These are phyloP conservation scores for Silurus meridionalis DNA, from an alignment of 2,113 vertebrate genomes.

Conservation along the genomic window DNA sequence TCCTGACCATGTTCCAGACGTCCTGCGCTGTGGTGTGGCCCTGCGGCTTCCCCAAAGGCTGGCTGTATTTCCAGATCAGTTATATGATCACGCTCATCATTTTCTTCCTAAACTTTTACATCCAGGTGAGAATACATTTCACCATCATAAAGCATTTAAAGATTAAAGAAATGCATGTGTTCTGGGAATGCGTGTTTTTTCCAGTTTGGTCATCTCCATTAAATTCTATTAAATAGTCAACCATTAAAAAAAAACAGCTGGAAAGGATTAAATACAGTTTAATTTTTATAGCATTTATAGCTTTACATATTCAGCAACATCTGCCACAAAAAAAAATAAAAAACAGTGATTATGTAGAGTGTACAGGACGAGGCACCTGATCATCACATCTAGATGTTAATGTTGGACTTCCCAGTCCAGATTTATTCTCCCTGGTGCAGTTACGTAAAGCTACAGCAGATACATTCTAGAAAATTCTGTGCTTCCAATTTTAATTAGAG, in stretches of 20 bases:
- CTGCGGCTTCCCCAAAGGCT: constrained; percentile 85
- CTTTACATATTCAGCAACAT: neutral
- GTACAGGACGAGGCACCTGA: too few relatives aligned
- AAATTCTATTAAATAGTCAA: too few relatives aligned
- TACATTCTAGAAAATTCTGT: neutral
- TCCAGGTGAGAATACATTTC: constrained; percentile 76
- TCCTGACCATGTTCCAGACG: constrained; percentile 89
- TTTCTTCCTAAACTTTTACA: constrained; percentile 95
- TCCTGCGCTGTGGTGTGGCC: constrained; percentile 86
- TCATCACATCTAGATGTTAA: neutral
- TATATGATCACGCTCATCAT: constrained; percentile 90
- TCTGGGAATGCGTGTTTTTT: neutral
- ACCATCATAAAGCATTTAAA: neutral
- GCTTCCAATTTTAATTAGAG: neutral
- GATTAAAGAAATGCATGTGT: neutral
- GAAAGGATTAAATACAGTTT: neutral
- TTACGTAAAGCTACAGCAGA: neutral
- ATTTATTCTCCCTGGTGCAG: neutral
- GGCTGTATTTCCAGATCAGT: constrained; percentile 93
- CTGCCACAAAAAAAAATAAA: neutral
- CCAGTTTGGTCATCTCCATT: too few relatives aligned
- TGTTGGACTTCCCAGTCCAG: neutral
- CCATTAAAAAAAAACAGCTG: too few relatives aligned
- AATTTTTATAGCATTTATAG: constrained; percentile 1
- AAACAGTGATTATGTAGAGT: too few relatives aligned